Percentiles rank a stretch among this genome's conserved stretches.
These are phyloP conservation scores for Macrobrachium rosenbergii DNA, from an alignment of 1,140 invertebrate species.

Conservation along the genomic window DNA sequence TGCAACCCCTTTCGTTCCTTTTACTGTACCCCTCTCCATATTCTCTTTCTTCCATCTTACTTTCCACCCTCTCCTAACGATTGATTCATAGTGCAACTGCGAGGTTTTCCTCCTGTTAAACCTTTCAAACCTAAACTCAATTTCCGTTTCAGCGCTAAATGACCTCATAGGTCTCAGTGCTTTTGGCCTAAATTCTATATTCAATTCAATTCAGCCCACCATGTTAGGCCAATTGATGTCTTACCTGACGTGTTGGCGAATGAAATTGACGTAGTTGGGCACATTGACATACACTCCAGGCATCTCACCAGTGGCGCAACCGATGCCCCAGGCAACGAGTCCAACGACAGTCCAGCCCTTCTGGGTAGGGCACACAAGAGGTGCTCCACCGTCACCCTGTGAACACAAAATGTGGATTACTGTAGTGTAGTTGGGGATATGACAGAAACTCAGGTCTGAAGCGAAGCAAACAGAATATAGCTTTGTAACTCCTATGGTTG, in stretches of 20 bases:
- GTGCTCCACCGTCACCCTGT: conserved; percentile 70
- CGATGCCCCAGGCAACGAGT: conserved; percentile 70
- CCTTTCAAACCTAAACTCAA: too few species aligned
- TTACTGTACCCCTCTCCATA: too few species aligned
- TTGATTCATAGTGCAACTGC: too few species aligned
- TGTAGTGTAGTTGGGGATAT: neutral
- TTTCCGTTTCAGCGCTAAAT: too few species aligned
- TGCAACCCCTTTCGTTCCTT: too few species aligned
- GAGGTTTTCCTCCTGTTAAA: too few species aligned
- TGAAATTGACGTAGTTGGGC: conserved; percentile 54
- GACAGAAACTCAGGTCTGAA: neutral
- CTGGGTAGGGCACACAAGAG: conserved; percentile 67
- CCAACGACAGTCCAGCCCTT: conserved; percentile 67
- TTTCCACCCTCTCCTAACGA: too few species aligned
- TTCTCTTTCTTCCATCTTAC: too few species aligned
- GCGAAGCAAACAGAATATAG: neutral
- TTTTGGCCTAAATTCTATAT: too few species aligned
- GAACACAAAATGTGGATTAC: neutral
- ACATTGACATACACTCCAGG: conserved; percentile 74
- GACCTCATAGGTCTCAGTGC: too few species aligned
- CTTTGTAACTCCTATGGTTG: too few species aligned
- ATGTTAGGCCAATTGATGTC: neutral
- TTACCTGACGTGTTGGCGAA: conserved; percentile 41
- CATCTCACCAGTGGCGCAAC: conserved; percentile 69
- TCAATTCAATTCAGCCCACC: too few species aligned